Percentiles rank a stretch among this genome's conserved stretches.
Evolutionary conservation across 1,140 invertebrate species (phyloP).

Genomic region (Myzus persicae): DNA sequence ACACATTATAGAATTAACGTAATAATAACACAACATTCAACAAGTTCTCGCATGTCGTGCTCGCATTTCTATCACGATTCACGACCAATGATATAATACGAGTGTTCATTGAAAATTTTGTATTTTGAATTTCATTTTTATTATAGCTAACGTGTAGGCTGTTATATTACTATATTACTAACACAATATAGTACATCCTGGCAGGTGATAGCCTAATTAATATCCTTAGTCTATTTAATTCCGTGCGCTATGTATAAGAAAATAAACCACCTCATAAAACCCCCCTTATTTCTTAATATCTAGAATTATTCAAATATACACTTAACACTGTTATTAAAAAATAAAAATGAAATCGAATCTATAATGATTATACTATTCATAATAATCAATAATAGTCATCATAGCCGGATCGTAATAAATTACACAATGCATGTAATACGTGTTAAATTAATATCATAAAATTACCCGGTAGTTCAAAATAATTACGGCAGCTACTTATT

Average conservation of each 20-base stretch:
- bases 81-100: background rate
- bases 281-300: background rate
- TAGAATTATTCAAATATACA: background rate
- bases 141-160: background rate
- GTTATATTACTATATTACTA: background rate
- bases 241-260: background rate
- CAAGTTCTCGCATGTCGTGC: constrained; percentile 34
- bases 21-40: constrained; percentile 38
- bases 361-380: background rate
- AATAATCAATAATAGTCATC: background rate
- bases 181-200: background rate
- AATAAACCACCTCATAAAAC: background rate
- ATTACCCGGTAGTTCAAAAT: background rate
- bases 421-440: background rate
- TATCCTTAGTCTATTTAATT: background rate
- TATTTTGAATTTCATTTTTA: background rate
- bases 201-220: background rate
- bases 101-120: constrained; percentile 8
- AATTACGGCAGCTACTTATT: background rate
- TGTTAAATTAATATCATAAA: background rate
- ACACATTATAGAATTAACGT: background rate
- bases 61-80: background rate
- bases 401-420: background rate
- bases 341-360: background rate
- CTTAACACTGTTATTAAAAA: background rate